These are phyloP conservation scores for Mus spicilegus DNA, from an alignment of 2,113 vertebrate genomes.

Conservation along the genomic window DNA sequence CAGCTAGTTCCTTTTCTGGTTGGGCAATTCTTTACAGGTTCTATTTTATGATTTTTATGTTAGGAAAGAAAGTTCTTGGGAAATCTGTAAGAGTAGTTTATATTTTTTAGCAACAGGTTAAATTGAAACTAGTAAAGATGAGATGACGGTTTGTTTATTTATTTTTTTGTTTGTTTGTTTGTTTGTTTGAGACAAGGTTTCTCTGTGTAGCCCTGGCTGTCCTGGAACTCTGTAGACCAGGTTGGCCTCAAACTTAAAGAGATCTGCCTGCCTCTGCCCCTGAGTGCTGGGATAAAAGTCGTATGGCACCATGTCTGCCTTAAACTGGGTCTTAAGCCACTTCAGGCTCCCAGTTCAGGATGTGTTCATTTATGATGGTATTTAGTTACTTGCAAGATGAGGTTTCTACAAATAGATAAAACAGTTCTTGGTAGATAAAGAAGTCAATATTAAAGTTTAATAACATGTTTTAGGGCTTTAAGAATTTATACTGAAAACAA, in stretches of 20 bases:
- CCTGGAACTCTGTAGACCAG: not conserved
- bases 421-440: not conserved
- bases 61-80: constrained; percentile 15
- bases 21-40: not conserved
- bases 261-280: not conserved
- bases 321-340: not conserved
- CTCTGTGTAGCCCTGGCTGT: not conserved
- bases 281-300: not conserved
- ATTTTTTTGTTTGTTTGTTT: no score
- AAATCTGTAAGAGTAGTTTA: constrained; percentile 12
- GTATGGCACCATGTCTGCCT: not conserved
- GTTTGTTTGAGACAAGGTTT: not conserved
- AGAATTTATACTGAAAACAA: constrained; percentile 40
- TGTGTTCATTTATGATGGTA: not conserved
- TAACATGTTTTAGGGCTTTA: not conserved
- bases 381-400: constrained; percentile 10
- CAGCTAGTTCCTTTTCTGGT: not conserved
- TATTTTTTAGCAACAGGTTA: constrained; percentile 51
- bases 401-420: constrained; percentile 48
- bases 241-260: not conserved
- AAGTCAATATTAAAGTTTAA: constrained; percentile 52
- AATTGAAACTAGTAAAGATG: constrained; percentile 15
- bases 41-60: not conserved
- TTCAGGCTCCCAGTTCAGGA: not conserved
- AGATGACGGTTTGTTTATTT: not conserved